Conservation (phyloP, 1,140 invertebrate species). For the Drosophila orosa region DNA sequence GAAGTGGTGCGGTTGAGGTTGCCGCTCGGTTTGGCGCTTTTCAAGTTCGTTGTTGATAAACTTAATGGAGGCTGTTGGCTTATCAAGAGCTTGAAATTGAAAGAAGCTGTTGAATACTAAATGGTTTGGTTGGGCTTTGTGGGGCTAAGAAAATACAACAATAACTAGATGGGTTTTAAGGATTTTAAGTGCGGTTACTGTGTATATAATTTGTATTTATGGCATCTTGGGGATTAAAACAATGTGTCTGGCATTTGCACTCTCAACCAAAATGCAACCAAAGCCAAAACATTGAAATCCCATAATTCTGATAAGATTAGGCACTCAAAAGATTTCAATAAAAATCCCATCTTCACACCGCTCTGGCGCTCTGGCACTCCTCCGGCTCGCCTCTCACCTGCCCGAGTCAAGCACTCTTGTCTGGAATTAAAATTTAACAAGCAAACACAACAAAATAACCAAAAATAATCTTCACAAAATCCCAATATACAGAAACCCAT, state of each 20-base stretch:
- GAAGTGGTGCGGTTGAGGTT: constrained; percentile 22
- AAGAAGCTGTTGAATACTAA: constrained; percentile 25
- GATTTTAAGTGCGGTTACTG: background rate
- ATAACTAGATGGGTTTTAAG: constrained; percentile 2
- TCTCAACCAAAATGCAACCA: background rate
- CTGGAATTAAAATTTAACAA: constrained; percentile 52
- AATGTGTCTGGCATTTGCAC: constrained; percentile 15
- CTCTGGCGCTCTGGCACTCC: background rate
- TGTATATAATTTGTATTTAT: background rate
- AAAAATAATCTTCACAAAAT: constrained; percentile 46
- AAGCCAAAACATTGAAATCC: constrained; percentile 27
- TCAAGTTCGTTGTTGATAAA: constrained; percentile 28
- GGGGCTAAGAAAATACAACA: background rate
- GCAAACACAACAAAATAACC: constrained; percentile 49
- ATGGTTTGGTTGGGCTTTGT: background rate
- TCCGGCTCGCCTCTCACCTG: background rate
- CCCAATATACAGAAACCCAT: constrained; percentile 22
- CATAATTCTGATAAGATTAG: constrained; percentile 49
- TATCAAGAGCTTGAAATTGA: constrained; percentile 6
- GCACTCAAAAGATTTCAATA: constrained; percentile 45
- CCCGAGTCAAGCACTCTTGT: constrained; percentile 40
- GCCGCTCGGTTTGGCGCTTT: constrained; percentile 16
- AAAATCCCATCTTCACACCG: constrained; percentile 31
- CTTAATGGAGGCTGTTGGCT: constrained; percentile 24
- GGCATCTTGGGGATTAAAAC: background rate